Evolutionary conservation across 37 sponge, comb jelly and placozoan species (phyloP).

Genomic region (Mnemiopsis leidyi): DNA sequence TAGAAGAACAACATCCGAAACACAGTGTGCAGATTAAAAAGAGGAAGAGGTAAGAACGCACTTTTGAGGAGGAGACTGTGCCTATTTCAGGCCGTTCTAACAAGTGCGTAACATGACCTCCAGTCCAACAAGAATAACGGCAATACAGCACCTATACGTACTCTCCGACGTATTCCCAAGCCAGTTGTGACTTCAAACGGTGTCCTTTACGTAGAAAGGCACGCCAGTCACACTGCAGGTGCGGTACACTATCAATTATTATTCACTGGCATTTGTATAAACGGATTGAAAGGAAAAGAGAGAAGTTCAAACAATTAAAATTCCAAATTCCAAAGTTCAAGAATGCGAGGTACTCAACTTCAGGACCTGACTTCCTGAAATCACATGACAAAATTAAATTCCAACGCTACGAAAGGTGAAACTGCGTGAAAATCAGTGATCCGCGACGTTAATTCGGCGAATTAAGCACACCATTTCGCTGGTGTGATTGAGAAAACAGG

Average conservation of each 20-base stretch:
- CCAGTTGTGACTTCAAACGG: not conserved
- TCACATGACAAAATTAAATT: slow-evolving; percentile 6
- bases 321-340: not conserved
- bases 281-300: not conserved
- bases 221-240: not conserved
- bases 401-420: slow-evolving; percentile 15
- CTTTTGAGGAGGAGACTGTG: too few species aligned
- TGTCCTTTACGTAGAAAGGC: not conserved
- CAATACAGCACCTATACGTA: not conserved
- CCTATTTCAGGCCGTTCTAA: too few species aligned
- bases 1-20: not conserved
- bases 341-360: not conserved
- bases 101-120: not conserved
- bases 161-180: not conserved
- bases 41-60: too few species aligned
- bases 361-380: not conserved
- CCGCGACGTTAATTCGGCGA: slow-evolving; percentile 7
- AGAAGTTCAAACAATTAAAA: not conserved
- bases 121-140: too few species aligned
- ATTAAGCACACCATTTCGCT: not conserved
- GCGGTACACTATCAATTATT: not conserved
- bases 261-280: not conserved
- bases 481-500: not conserved
- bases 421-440: slow-evolving; percentile 40
- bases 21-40: too few species aligned